Base-by-base conservation (phyloP, 2,888 invertebrate genomes). In the Harpalus rufipes region DNA sequence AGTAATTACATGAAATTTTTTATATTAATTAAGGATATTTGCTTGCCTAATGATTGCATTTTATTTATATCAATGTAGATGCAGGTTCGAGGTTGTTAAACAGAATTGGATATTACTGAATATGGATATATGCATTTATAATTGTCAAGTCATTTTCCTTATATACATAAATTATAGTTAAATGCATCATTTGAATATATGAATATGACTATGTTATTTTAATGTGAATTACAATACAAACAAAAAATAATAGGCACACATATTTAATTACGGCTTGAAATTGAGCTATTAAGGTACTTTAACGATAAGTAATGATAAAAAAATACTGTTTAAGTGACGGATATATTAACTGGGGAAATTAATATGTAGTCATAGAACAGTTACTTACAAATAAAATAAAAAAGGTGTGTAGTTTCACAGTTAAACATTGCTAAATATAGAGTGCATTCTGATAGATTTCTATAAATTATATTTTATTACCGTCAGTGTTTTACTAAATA, bases 161-260 rank as follows among this genome's bases (percentile, higher is more conserved):
- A 51, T 51, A 51, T 51, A 51, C 44, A 51, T 51, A 51, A 51
- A 51, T 51, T 51, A 51, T 51, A 51, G 10, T 51, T 51, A 51
- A 51, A 51, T 12, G 12, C 44, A 51, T 51, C 44, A 51, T 51
- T 51, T 51, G 44, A 51, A 51, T 51, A 51, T 12, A 12, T 51
- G 44, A 51, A 12, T 12, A 12, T 51, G 44, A 51, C 10, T 51
- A 51, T 8, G 44, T 10, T 51, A 51, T 51, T 51, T 51, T 51
- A 51, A 51, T 51, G 44, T 12, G 12, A 51, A 51, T 51, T 51
- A 51, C 12, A 51, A 51, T 51, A 51, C 44, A 8, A 51, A 12
- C 12, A 51, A 51, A 32, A 51, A 51, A 51, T 51, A 51, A 51
- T 51, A 51, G 44, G 10, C 12, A 51, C 44, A 51, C 8, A 51